Base-by-base conservation (phyloP, 2,888 invertebrate genomes). In the Xanthia icteritia region DNA sequence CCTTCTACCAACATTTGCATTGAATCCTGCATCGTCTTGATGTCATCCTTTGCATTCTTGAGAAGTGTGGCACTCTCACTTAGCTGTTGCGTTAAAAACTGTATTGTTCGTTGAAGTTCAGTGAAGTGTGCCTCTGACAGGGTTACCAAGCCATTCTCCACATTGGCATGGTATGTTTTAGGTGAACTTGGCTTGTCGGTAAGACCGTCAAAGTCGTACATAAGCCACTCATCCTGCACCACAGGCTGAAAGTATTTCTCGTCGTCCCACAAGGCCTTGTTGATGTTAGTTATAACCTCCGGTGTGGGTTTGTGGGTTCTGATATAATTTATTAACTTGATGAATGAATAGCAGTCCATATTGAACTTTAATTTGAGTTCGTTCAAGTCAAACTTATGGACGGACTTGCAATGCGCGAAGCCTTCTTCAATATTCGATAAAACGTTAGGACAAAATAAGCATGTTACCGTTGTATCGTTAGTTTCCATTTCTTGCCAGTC, bases 321-420 rank as follows among this genome's bases (percentile, higher is more conserved):
- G 81, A 99, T 98, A 90, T 97, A 99, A 94, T 99, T 99, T 1
- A 99, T 97, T 90, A 99, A 89, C 92, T 98, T 98, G 45, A 98
- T 98, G 87, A 98, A 98, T 0, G 98, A 98, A 94, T 99, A 98
- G 90, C 98, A 98, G 92, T 99, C 98, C 97, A 99, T 98, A 86
- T 97, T 97, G 89, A 98, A 97, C 91, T 97, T 98, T 5, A 93
- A 92, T 93, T 98, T 98, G 58, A 98, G 94, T 68, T 94, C 93
- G 11, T 97, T 93, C 76, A 98, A 94, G 91, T 97, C 97, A 86
- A 99, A 97, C 73, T 97, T 97, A 90, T 98, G 98, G 27, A 91
- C 94, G 8, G 92, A 92, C 83, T 97, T 97, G 83, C 98, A 97
- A 92, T 99, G 98, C 39, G 97, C 94, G 71, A 98, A 94, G 42